Evolutionary conservation across 2,113 vertebrate genomes (phyloP).

Genomic region (Craseonycteris thonglongyai): DNA sequence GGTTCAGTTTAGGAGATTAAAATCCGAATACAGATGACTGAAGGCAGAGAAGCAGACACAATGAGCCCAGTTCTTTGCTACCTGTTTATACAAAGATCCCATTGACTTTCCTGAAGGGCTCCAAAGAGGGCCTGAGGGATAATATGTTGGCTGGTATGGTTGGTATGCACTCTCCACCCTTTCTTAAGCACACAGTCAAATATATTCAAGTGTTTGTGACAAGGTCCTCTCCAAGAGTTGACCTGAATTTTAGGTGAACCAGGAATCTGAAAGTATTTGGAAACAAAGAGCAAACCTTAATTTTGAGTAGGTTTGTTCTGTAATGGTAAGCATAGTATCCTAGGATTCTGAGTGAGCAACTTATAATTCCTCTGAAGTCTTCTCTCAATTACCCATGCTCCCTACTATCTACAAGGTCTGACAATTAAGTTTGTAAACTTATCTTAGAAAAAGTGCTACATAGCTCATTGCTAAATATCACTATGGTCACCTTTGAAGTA

Average conservation of each 20-base stretch:
- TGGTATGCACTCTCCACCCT: neutral
- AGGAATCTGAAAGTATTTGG: neutral
- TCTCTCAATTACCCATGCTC: neutral
- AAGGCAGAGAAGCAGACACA: neutral
- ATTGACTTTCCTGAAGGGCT: neutral
- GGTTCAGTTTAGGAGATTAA: neutral
- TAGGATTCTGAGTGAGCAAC: neutral
- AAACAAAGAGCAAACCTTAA: neutral
- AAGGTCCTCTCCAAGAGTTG: neutral
- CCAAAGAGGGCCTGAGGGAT: neutral
- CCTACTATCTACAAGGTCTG: neutral
- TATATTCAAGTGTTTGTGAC: neutral
- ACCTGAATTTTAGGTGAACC: neutral
- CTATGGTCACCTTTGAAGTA: too few species aligned
- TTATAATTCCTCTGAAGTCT: neutral
- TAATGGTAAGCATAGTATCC: neutral
- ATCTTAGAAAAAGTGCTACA: too few species aligned
- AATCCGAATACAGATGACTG: neutral
- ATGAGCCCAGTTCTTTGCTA: neutral
- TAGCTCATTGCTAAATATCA: too few species aligned
- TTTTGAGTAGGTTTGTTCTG: neutral
- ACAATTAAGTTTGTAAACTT: too few species aligned
- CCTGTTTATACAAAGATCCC: constrained; percentile 30
- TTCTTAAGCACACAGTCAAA: constrained; percentile 2
- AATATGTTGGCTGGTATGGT: neutral